phyloP scores from a whole-genome alignment of 2,113 vertebrate species.

The Ondatra zibethicus region DNA sequence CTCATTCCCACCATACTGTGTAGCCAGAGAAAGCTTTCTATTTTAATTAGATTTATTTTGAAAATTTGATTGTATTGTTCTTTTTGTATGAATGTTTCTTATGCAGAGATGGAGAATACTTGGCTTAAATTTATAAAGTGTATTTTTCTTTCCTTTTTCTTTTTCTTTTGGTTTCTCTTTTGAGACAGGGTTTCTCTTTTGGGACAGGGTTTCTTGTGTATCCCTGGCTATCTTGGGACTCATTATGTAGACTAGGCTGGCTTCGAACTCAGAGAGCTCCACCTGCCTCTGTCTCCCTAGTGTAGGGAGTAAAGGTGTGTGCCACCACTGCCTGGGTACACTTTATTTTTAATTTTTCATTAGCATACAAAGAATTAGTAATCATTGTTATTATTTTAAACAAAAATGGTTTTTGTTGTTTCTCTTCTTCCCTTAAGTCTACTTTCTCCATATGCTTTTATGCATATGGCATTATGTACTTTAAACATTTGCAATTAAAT shows the following conservation, averaged over 20 bases:
- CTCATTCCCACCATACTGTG: background rate
- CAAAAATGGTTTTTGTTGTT: background rate
- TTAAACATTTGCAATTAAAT: background rate
- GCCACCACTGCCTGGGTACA: background rate
- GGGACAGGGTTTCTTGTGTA: background rate
- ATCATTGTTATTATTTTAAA: background rate
- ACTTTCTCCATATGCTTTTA: background rate
- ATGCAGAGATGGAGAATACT: background rate
- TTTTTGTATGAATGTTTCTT: background rate
- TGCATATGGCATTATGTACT: background rate
- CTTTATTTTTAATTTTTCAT: background rate
- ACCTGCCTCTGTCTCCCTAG: background rate
- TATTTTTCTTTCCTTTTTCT: background rate
- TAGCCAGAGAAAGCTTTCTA: background rate
- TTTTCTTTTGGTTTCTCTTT: background rate
- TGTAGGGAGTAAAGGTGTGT: background rate
- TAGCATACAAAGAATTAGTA: background rate
- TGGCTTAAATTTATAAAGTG: slow-evolving; percentile 15
- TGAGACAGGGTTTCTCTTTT: background rate
- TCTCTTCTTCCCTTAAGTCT: background rate
- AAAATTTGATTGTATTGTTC: slow-evolving; percentile 7
- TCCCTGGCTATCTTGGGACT: background rate
- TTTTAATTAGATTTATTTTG: slow-evolving; percentile 10
- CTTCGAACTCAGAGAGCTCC: background rate
- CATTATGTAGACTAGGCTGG: background rate